Evolutionary conservation across 2,888 invertebrate genomes (phyloP).

Genomic region (Eucriotettix oculatus): DNA sequence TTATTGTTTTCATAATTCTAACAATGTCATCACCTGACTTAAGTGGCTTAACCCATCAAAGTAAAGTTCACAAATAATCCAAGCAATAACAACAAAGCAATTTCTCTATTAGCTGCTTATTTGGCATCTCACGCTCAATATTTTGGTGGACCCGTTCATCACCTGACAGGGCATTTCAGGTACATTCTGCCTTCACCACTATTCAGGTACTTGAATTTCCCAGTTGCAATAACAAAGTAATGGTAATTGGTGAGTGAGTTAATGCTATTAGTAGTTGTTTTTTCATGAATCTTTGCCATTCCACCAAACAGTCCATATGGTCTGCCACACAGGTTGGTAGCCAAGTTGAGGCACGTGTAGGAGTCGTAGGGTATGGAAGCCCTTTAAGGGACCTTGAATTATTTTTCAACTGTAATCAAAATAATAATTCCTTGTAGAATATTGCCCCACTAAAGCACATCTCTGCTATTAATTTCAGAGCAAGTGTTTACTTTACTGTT

Average conservation of each 20-base stretch:
- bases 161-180: constrained; percentile 71
- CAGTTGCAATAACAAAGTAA: constrained; percentile 10
- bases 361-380: too few species aligned
- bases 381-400: too few species aligned
- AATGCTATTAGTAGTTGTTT: neutral
- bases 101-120: constrained; percentile 61
- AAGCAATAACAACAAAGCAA: constrained; percentile 65
- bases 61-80: constrained; percentile 92
- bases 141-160: constrained; percentile 77
- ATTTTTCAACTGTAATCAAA: too few species aligned
- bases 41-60: constrained; percentile 85
- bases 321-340: constrained; percentile 14
- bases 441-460: too few species aligned
- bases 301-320: constrained; percentile 16
- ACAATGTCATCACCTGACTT: too few species aligned
- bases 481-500: too few species aligned
- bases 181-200: constrained; percentile 44
- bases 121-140: constrained; percentile 63
- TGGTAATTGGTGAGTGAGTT: neutral
- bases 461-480: too few species aligned
- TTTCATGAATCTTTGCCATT: constrained; percentile 15
- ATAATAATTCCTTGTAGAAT: too few species aligned
- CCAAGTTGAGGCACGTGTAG: too few species aligned
- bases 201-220: constrained; percentile 28
- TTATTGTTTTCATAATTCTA: too few species aligned